phyloP scores from a whole-genome alignment of 2,113 vertebrate species.

The Felis chaus region DNA sequence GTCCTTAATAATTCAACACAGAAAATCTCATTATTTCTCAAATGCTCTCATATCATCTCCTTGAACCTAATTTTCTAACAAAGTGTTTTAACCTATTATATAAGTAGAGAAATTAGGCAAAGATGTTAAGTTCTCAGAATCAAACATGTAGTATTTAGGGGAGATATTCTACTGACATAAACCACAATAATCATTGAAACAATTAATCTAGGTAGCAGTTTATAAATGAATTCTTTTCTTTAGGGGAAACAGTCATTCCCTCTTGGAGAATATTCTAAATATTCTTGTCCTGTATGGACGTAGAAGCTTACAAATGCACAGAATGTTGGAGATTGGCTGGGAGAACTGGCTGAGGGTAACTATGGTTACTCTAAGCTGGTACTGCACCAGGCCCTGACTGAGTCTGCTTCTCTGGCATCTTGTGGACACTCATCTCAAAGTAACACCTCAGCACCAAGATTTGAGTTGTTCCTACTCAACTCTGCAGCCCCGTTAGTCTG shows the following conservation, averaged over 20 bases:
- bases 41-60: not conserved
- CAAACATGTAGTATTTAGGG: not conserved
- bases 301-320: not conserved
- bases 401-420: not conserved
- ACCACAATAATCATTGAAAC: not conserved
- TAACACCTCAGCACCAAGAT: not conserved
- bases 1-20: not conserved
- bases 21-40: not conserved
- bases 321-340: not conserved
- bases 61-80: not conserved
- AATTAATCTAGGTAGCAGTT: not conserved
- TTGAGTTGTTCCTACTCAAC: not conserved
- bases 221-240: not conserved
- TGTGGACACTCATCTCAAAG: not conserved
- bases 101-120: not conserved
- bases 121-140: not conserved
- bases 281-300: not conserved
- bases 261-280: not conserved
- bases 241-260: not conserved
- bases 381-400: not conserved
- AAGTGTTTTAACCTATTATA: not conserved
- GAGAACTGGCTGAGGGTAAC: not conserved
- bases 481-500: not conserved
- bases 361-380: not conserved
- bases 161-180: not conserved